Percentiles rank a stretch among this genome's conserved stretches.
Evolutionary conservation across 2,113 vertebrate species (phyloP).

Genomic region (Cinclus mexicanus): DNA sequence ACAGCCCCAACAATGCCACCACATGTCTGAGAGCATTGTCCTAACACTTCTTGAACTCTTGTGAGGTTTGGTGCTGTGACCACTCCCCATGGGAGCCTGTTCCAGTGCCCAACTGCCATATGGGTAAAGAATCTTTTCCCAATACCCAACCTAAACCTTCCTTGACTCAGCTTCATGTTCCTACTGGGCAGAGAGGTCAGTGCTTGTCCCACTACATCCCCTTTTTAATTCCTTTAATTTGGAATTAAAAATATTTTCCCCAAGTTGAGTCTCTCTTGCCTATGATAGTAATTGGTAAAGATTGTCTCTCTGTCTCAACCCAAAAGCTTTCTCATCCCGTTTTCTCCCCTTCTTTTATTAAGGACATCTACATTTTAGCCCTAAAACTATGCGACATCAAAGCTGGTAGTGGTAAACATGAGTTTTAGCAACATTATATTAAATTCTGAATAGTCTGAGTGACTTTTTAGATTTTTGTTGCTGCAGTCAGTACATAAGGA

Average conservation of each 20-base stretch:
- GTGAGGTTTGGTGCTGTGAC: not conserved
- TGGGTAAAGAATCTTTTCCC: not conserved
- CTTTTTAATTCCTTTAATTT: not conserved
- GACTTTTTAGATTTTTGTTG: not conserved
- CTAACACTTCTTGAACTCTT: not conserved
- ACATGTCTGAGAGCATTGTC: not conserved
- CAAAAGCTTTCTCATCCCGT: not conserved
- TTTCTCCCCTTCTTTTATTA: not conserved
- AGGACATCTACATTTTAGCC: accelerated
- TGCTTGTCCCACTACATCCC: not conserved
- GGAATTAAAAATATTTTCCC: not conserved
- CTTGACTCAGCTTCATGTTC: not conserved
- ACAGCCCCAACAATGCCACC: not conserved
- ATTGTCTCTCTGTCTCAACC: not conserved
- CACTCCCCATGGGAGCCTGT: not conserved
- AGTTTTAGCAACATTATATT: not conserved
- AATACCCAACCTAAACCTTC: not conserved
- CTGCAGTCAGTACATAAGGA: not conserved
- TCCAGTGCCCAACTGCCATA: not conserved
- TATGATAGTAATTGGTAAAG: not conserved
- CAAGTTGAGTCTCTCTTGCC: not conserved
- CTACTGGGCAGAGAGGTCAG: not conserved
- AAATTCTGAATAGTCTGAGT: not conserved
- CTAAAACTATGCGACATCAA: not conserved
- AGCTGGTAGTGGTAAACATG: not conserved